Evolutionary conservation across 1,140 invertebrate species (phyloP), one percentile per base, ranked within the genome.

Genomic region (Melanaphis sacchari): DNA sequence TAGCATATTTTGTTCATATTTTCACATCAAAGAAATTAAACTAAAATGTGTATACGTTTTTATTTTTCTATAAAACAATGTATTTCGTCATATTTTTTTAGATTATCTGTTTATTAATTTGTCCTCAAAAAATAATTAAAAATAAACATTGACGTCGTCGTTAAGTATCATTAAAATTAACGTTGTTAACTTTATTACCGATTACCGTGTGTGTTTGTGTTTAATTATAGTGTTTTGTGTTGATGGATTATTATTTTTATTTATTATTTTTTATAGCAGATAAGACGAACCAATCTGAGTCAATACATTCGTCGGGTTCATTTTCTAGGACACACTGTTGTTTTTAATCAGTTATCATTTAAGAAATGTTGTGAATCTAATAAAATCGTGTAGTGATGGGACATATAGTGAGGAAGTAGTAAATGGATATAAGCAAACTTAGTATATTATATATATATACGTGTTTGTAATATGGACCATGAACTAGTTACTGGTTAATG

Each of bases 51-150:
- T 66, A 21, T 76, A n/a, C 4, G 31, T 31, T 76, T 76, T n/a
- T n/a, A n/a, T 76, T 76, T 76, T 76, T 76, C n/a, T n/a, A 49
- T 49, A 76, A 52, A 66, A 76, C 15, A 76, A 76, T n/a, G 59
- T 66, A 21, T n/a, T 76, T n/a, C 15, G 15, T n/a, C 22, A 82
- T 38, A 82, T 38, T 8, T 38, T 81, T 38, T 82, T 38, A 21
- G 84, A 43, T n/a, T 43, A 85, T 85, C 26, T 31, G 84, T 49
- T 49, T 87, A 87, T 87, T 46, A 87, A 84, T n/a, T 87, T 6
- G 26, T 87, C 46, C 41, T 87, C 31, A 46, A 87, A 87, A 84
- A 87, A 46, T 87, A 85, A 87, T 87, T 87, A 87, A 87, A 87
- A 87, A 87, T 87, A 87, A 87, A 87, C 85, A 87, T 87, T 43